These are phyloP conservation scores for Anser brachyrhynchus DNA, from an alignment of 2,113 vertebrate genomes.

Conservation along the genomic window DNA sequence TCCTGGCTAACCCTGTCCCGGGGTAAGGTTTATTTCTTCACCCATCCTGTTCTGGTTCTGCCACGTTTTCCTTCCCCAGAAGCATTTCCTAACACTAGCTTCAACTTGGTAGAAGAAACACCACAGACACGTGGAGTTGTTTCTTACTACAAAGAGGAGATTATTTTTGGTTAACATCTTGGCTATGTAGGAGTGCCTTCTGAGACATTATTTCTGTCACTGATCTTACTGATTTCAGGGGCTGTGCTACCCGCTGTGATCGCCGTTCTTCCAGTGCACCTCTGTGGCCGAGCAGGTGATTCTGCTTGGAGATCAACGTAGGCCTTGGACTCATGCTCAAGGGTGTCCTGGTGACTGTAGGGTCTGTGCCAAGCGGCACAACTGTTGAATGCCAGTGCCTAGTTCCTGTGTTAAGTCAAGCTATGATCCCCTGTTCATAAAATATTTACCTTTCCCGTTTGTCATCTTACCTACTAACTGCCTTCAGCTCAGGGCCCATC, in stretches of 20 bases:
- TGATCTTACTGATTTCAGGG: neutral
- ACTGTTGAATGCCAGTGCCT: neutral
- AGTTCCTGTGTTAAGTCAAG: neutral
- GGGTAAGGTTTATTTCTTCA: neutral
- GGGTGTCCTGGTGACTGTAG: neutral
- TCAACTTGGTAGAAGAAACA: neutral
- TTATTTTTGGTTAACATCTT: neutral
- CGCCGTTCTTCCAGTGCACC: accelerated
- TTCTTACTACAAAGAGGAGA: neutral
- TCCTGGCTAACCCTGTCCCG: accelerated
- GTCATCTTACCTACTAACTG: neutral
- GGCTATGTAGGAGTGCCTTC: neutral
- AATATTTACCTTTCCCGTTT: constrained; percentile 42
- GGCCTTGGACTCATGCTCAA: constrained; percentile 29
- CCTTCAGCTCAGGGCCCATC: constrained; percentile 18
- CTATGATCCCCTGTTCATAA: neutral
- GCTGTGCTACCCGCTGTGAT: neutral
- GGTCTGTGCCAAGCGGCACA: neutral
- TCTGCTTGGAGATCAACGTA: constrained; percentile 39
- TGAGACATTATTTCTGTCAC: neutral
- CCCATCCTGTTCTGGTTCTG: neutral
- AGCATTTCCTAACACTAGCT: neutral
- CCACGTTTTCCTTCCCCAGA: neutral
- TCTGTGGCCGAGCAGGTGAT: neutral
- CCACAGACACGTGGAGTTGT: neutral